These are phyloP conservation scores for Pangasius krempfi DNA, from an alignment of 2,797 vertebrate species.

Conservation along the genomic window DNA sequence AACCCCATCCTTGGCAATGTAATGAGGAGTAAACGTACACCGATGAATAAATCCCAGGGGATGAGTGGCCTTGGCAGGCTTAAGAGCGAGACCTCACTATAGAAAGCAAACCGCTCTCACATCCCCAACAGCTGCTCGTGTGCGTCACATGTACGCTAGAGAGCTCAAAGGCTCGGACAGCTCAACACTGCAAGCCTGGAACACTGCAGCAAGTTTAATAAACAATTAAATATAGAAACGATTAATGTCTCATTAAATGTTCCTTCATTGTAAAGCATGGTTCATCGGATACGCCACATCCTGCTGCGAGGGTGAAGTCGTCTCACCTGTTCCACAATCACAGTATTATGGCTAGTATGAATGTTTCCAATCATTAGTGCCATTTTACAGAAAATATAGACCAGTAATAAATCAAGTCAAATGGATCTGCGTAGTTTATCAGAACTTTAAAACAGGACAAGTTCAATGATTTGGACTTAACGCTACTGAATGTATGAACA, in stretches of 20 bases:
- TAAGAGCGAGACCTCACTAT: slow-evolving; percentile 22
- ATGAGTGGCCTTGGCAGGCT: slow-evolving; percentile 54
- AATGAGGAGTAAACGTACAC: slow-evolving; percentile 66
- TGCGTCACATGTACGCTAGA: slow-evolving; percentile 30
- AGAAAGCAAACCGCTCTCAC: slow-evolving; percentile 37
- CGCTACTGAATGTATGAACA: neutral
- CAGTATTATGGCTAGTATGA: neutral
- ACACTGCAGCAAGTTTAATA: neutral
- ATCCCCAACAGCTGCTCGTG: slow-evolving; percentile 49
- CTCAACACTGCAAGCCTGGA: neutral
- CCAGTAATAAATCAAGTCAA: neutral
- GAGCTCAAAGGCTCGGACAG: slow-evolving; percentile 1
- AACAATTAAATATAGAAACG: neutral
- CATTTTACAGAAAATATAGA: neutral
- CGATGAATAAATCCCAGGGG: slow-evolving; percentile 44
- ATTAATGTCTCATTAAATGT: neutral
- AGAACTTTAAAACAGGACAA: neutral
- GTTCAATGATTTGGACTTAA: neutral
- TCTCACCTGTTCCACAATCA: neutral
- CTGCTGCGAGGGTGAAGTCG: neutral
- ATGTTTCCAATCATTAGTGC: neutral
- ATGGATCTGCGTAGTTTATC: neutral
- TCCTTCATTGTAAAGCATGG: neutral
- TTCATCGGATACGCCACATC: neutral
- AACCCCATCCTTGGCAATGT: slow-evolving; percentile 17